phyloP scores from a whole-genome alignment of 92 coral and sea anemone genomes.

The Paramuricea clavata region DNA sequence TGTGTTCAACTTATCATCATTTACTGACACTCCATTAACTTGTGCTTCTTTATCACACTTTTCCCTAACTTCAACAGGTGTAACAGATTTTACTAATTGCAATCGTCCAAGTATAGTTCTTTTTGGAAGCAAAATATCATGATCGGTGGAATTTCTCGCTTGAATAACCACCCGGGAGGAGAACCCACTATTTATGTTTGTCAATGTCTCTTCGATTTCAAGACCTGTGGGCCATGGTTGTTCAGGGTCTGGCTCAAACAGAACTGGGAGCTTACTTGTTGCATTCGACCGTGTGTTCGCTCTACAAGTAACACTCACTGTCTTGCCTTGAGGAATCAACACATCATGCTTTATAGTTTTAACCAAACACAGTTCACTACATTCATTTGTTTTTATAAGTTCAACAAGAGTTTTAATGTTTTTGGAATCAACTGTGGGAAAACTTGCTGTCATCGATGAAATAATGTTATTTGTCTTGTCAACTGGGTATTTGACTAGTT shows the following conservation, averaged over 20 bases:
- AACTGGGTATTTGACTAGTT: not conserved
- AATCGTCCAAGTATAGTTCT: no score
- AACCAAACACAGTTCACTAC: not conserved
- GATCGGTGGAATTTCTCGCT: no score
- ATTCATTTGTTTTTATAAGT: not conserved
- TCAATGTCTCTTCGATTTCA: no score
- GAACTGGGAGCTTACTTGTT: not conserved
- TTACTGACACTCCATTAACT: no score
- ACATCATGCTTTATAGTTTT: not conserved
- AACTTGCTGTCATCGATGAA: constrained; percentile 6
- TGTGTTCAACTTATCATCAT: not conserved
- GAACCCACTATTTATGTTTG: no score
- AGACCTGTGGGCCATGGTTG: no score
- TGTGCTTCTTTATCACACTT: no score
- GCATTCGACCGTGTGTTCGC: not conserved
- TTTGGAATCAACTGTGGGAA: not conserved
- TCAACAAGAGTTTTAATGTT: not conserved
- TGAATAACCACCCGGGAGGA: no score
- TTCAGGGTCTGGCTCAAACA: no score
- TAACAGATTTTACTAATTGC: no score
- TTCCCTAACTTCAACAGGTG: no score
- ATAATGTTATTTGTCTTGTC: not conserved
- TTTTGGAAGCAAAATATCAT: no score
- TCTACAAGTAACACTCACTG: not conserved
- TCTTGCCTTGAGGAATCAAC: not conserved